These are phyloP conservation scores for Miltochrista miniata DNA, from an alignment of 2,888 invertebrate genomes.

Conservation along the genomic window DNA sequence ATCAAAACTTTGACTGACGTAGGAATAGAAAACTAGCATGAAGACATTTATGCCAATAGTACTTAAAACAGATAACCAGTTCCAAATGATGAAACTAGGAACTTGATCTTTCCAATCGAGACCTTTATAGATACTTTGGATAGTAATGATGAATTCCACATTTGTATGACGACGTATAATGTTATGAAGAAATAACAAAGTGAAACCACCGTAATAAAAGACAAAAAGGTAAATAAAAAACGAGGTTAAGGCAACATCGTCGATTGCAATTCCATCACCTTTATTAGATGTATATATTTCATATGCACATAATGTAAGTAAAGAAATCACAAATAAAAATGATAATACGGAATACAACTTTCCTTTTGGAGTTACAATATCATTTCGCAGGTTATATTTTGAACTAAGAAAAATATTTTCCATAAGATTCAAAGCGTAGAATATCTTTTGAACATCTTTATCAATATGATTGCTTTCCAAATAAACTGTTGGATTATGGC, in stretches of 20 bases:
- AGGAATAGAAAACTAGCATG: neutral
- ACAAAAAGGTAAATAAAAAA: neutral
- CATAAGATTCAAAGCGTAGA: constrained; percentile 19
- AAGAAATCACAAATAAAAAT: neutral
- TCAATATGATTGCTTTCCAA: constrained; percentile 5
- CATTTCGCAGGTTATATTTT: constrained; percentile 17
- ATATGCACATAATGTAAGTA: neutral
- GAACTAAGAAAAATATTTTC: constrained; percentile 17
- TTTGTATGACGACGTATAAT: neutral
- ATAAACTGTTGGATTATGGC: neutral
- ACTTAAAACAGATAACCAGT: constrained; percentile 10
- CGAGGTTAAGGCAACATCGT: neutral
- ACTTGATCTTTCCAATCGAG: constrained; percentile 5
- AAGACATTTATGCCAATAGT: neutral
- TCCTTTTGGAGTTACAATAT: constrained; percentile 18
- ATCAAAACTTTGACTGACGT: neutral
- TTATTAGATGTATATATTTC: neutral
- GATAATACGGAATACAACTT: neutral
- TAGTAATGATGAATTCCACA: constrained; percentile 12
- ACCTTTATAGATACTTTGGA: constrained; percentile 16
- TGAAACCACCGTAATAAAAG: constrained; percentile 2
- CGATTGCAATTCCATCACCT: neutral
- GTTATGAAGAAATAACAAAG: constrained; percentile 2
- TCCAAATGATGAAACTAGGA: constrained; percentile 9
- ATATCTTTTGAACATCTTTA: constrained; percentile 16